Evolutionary conservation across 2,888 invertebrate species (phyloP).

Genomic region (Magallana nippona): DNA sequence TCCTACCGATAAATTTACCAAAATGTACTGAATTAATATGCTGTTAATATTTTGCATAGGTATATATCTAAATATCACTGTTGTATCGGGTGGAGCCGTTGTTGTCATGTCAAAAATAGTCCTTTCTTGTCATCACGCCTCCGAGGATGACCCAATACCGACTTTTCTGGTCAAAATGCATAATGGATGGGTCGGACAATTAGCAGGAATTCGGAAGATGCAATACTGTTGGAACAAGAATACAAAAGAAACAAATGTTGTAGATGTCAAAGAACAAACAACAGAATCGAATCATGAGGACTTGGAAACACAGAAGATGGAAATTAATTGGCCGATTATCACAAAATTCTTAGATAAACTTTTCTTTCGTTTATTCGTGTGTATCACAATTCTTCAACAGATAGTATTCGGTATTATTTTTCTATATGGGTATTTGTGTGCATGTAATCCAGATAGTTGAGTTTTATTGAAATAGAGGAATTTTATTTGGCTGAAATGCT

Average conservation of each 20-base stretch:
- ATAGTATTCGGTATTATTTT: not conserved
- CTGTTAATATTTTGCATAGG: not conserved
- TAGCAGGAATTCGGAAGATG: not conserved
- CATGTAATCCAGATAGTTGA: too few relatives aligned
- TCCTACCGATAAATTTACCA: too few relatives aligned
- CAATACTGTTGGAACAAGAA: not conserved
- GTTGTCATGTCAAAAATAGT: slow-evolving; percentile 16
- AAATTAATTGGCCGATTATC: not conserved
- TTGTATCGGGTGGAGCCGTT: not conserved
- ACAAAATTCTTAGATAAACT: not conserved
- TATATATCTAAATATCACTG: slow-evolving; percentile 17
- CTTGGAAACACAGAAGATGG: not conserved
- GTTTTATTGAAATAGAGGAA: too few relatives aligned
- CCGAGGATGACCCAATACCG: slow-evolving; percentile 22
- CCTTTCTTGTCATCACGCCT: slow-evolving; percentile 3
- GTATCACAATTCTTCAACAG: not conserved
- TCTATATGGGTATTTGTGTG: not conserved
- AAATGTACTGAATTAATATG: not conserved
- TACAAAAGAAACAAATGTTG: too few relatives aligned
- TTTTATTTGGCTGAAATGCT: too few relatives aligned
- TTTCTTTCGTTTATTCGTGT: not conserved
- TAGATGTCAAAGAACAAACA: too few relatives aligned
- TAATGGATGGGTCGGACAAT: not conserved
- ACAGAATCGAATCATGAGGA: too few relatives aligned
- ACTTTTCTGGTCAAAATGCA: not conserved